Percentiles rank a stretch among this genome's conserved stretches.
Conservation (phyloP, 1,140 invertebrate species). For the Octopus bimaculoides region DNA sequence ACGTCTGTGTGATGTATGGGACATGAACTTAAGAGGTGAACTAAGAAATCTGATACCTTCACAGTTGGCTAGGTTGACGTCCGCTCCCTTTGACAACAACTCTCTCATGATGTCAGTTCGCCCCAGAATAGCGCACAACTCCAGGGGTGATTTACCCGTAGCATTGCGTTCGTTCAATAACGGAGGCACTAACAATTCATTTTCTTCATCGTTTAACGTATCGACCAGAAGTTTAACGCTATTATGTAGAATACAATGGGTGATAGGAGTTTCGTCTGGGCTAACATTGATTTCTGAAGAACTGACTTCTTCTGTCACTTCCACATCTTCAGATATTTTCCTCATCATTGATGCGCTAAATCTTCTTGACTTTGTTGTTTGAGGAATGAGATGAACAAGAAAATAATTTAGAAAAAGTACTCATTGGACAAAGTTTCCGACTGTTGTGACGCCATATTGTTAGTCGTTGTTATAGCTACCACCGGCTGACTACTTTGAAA, state of each 20-base stretch:
- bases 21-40: background rate
- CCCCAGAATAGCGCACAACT: background rate
- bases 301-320: background rate
- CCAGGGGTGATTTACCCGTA: background rate
- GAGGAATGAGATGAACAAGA: no score
- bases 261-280: background rate
- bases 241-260: background rate
- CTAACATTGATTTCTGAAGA: no score
- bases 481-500: no score
- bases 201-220: slow-evolving; percentile 1
- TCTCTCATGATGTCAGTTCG: background rate
- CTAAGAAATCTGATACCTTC: background rate
- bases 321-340: background rate
- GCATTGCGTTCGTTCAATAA: background rate
- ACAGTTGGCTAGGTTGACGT: background rate
- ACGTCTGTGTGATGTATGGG: background rate
- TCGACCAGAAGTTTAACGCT: background rate
- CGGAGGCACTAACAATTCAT: background rate
- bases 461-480: no score
- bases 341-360: no score
- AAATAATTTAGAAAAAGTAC: no score
- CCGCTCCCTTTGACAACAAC: background rate
- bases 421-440: no score
- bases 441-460: no score
- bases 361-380: no score